These are phyloP conservation scores for Cephalotes varians DNA, from an alignment of 2,888 invertebrate species.

Conservation along the genomic window DNA sequence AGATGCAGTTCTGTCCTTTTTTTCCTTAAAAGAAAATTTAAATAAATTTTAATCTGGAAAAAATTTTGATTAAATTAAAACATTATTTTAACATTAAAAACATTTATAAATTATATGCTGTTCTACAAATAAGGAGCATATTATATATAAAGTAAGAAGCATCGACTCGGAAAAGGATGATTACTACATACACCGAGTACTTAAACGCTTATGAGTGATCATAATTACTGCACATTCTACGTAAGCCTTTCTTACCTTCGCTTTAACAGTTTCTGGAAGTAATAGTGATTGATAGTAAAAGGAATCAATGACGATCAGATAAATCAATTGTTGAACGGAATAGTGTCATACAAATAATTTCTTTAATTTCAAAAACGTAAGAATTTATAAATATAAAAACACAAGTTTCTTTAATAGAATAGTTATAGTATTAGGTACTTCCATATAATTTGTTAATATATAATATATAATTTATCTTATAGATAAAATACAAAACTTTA, in stretches of 20 bases:
- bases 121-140: background rate
- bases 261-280: background rate
- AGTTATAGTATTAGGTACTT: no score
- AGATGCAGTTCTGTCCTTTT: background rate
- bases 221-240: background rate
- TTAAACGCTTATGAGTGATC: constrained; percentile 37
- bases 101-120: background rate
- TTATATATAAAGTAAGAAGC: background rate
- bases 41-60: background rate
- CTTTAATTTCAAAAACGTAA: background rate
- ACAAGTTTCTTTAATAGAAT: no score
- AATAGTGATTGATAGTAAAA: background rate
- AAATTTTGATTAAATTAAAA: background rate
- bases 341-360: constrained; percentile 4
- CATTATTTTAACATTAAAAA: no score
- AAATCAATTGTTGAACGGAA: background rate
- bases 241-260: background rate
- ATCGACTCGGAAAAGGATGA: constrained; percentile 4
- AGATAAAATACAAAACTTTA: background rate
- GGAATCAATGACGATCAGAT: background rate
- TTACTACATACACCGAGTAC: constrained; percentile 43
- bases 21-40: background rate
- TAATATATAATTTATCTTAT: no score
- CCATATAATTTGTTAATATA: no score
- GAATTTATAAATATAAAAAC: background rate